These are phyloP conservation scores for Epiblema foenella DNA, from an alignment of 2,888 invertebrate genomes.

Conservation along the genomic window DNA sequence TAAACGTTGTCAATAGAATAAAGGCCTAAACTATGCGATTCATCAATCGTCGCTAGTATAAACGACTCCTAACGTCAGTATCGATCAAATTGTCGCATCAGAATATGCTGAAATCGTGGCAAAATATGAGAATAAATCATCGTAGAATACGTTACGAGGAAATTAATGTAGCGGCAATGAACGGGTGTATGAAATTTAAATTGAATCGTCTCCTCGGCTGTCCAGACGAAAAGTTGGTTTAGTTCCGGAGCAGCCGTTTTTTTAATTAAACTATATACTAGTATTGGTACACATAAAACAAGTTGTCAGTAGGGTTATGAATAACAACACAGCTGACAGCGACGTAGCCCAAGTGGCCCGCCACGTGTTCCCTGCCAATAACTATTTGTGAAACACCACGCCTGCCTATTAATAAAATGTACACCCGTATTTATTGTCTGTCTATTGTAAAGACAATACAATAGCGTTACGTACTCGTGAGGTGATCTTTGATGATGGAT, in stretches of 20 bases:
- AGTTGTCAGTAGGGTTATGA: slow-evolving; percentile 1
- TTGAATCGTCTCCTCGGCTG: too few relatives aligned
- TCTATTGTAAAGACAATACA: slow-evolving; percentile 34
- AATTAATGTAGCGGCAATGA: neutral
- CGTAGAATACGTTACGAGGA: too few relatives aligned
- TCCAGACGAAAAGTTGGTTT: neutral
- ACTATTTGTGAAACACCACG: slow-evolving; percentile 45
- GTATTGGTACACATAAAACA: neutral
- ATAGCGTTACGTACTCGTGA: slow-evolving; percentile 2
- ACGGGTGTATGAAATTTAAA: too few relatives aligned
- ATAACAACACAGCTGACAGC: slow-evolving; percentile 33
- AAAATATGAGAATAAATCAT: too few relatives aligned
- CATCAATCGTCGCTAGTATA: neutral
- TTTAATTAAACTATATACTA: neutral
- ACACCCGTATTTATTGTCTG: slow-evolving; percentile 37
- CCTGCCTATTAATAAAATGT: slow-evolving; percentile 42
- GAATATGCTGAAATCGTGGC: too few relatives aligned
- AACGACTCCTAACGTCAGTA: too few relatives aligned
- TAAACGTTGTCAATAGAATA: neutral
- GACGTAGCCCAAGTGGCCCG: slow-evolving; percentile 27
- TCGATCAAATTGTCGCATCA: too few relatives aligned
- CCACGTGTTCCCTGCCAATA: slow-evolving; percentile 45
- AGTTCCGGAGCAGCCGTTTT: neutral
- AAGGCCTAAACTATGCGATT: neutral
- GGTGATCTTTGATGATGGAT: slow-evolving; percentile 4